Evolutionary conservation across 2,888 invertebrate species (phyloP), one percentile per base, ranked within the genome.

Genomic region (Eupithecia centaureata): DNA sequence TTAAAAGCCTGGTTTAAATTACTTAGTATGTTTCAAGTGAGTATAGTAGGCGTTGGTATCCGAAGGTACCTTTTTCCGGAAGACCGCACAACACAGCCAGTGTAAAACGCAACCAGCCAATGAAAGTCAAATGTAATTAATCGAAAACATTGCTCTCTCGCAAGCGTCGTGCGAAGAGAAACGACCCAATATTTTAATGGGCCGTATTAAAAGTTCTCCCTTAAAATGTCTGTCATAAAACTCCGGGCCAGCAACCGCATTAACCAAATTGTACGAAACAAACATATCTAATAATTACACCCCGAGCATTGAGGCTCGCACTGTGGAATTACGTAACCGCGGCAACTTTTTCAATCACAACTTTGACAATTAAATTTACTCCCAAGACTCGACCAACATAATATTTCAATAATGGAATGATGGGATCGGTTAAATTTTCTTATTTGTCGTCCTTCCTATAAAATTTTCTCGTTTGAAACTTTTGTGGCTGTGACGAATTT

Each of bases 341-440:
- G 81, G 77, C 86, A 92, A 92, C 92, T 92, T 92, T 92, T 92
- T 92, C 90, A 92, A 92, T 92, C 88, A 85, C 83, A 92, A 92
- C 91, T 92, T 91, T 84, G 84, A 88, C 91, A 92, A 92, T 91
- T 91, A 91, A 91, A 91, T 92, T 89, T 89, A 88, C 86, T 86
- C 82, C 77, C 79, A 85, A 86, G 87, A 86, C 84, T 83, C 82
- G 85, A 88, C 84, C 82, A 85, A 88, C 84, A 86, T 86, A 88
- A 88, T 85, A 88, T 90, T 91, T 91, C 89, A 89, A 89, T 89
- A 88, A 87, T 81, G 84, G 81, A 72, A 74, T 72, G 73, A 76
- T 81, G 80, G 83, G 81, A 82, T 84, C 84, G 81, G 85, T 85
- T 83, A 79, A 76, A 70, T 63, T 66, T 65, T 75, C 73, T 71